Percentiles rank a stretch among this genome's conserved stretches.
Conservation (phyloP, 1,140 invertebrate species). For the Conus betulinus region DNA sequence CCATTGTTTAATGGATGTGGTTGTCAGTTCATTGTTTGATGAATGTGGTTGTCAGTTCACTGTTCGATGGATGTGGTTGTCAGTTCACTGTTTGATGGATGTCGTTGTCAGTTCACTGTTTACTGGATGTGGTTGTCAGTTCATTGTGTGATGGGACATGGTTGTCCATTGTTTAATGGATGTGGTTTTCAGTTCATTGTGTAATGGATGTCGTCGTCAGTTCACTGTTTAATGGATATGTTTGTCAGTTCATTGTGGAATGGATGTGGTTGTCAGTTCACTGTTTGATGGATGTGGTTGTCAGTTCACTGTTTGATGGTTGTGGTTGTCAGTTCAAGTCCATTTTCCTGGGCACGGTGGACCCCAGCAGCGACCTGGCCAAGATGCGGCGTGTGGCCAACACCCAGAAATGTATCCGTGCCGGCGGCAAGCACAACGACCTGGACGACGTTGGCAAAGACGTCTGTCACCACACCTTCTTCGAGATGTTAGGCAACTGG, state of each 20-base stretch:
- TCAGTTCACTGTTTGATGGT: constrained; percentile 83
- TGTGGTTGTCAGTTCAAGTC: constrained; percentile 90
- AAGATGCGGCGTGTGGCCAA: constrained; percentile 85
- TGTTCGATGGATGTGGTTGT: constrained; percentile 52
- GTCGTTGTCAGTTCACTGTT: constrained; percentile 83
- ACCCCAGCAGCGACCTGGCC: constrained; percentile 96
- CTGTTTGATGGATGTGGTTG: constrained; percentile 53
- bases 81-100: constrained; percentile 80
- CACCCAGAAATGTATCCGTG: constrained; percentile 98
- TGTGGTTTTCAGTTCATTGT: background rate
- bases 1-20: background rate
- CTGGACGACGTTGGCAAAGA: constrained; percentile 99
- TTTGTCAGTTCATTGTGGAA: constrained; percentile 83
- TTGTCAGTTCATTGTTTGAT: background rate
- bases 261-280: constrained; percentile 83
- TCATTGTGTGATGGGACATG: background rate
- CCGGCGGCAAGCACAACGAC: constrained; percentile 99
- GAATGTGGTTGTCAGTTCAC: background rate
- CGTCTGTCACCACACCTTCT: constrained; percentile 99
- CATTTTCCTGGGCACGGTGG: constrained; percentile 95
- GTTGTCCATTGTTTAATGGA: background rate
- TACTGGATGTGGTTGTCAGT: background rate
- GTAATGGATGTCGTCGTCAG: background rate
- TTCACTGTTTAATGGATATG: constrained; percentile 6
- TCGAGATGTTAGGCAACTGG: constrained; percentile 99